A percentile compares a stretch with the other conserved stretches of the same genome.
These are phyloP conservation scores for Dermatemys mawii DNA, from an alignment of 2,113 vertebrate genomes.

Conservation along the genomic window DNA sequence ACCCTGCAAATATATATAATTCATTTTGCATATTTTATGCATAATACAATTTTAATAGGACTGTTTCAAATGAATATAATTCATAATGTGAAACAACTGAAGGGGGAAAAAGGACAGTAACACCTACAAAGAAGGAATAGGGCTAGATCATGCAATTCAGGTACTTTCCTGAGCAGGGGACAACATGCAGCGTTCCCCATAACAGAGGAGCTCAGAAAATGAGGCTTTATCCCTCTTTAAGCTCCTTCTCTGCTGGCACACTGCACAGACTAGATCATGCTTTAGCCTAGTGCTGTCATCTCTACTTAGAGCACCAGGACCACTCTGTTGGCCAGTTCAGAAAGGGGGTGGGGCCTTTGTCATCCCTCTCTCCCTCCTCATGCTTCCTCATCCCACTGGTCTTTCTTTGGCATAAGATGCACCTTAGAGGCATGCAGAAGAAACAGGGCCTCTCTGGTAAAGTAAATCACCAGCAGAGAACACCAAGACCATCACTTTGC, in stretches of 20 bases:
- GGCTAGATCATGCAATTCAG: background rate
- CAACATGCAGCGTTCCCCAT: background rate
- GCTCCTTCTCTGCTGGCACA: background rate
- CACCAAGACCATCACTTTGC: background rate
- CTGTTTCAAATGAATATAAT: constrained; percentile 48
- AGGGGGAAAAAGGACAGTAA: constrained; percentile 39
- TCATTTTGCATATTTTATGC: constrained; percentile 52
- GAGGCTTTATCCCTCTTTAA: background rate
- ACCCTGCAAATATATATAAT: constrained; percentile 38
- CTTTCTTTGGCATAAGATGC: background rate
- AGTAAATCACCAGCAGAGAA: background rate
- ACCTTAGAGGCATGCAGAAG: background rate
- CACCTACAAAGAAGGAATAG: background rate
- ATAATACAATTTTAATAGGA: constrained; percentile 44
- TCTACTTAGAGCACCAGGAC: rapidly evolving
- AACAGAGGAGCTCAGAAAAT: background rate
- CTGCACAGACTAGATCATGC: background rate
- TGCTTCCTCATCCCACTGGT: background rate
- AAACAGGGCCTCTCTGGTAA: background rate
- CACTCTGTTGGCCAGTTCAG: background rate
- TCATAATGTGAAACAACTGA: constrained; percentile 42
- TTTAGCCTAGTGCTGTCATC: background rate
- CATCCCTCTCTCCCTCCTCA: background rate
- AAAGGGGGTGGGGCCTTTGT: background rate
- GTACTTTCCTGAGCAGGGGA: background rate